Conservation (phyloP, 2,888 invertebrate species). For the Drosophila mimica region DNA sequence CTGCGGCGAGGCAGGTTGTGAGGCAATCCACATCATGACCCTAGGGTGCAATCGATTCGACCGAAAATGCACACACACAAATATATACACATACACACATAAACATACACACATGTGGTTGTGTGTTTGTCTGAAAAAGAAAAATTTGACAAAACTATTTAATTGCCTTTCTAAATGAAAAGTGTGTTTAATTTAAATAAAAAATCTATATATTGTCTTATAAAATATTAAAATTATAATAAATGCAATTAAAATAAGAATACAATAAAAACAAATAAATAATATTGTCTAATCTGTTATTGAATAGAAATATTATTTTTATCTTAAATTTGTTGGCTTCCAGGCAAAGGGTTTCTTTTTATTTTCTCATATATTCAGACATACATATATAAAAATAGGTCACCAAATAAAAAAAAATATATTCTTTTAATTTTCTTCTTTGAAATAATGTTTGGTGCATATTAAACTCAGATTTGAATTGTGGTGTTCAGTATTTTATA, state of each 20-base stretch:
- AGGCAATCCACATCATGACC: constrained; percentile 22
- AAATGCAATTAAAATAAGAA: background rate
- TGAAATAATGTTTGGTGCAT: background rate
- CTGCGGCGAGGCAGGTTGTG: constrained; percentile 3
- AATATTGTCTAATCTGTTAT: background rate
- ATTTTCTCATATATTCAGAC: background rate
- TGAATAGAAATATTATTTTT: background rate
- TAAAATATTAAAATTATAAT: background rate
- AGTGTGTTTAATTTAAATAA: background rate
- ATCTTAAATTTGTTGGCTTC: background rate
- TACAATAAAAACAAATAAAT: background rate
- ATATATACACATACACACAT: constrained; percentile 13
- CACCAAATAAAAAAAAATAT: background rate
- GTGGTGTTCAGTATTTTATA: background rate
- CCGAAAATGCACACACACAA: constrained; percentile 16
- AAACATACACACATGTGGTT: constrained; percentile 3
- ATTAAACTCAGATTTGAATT: background rate
- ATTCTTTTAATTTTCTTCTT: background rate
- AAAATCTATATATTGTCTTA: too few relatives aligned
- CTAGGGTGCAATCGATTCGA: constrained; percentile 38
- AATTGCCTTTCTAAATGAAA: constrained; percentile 28
- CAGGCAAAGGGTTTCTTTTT: background rate
- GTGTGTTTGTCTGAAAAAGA: constrained; percentile 6
- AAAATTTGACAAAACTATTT: constrained; percentile 38
- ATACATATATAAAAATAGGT: background rate